Base-by-base conservation (phyloP, 2,113 vertebrate species). In the Leptodactylus fuscus region DNA sequence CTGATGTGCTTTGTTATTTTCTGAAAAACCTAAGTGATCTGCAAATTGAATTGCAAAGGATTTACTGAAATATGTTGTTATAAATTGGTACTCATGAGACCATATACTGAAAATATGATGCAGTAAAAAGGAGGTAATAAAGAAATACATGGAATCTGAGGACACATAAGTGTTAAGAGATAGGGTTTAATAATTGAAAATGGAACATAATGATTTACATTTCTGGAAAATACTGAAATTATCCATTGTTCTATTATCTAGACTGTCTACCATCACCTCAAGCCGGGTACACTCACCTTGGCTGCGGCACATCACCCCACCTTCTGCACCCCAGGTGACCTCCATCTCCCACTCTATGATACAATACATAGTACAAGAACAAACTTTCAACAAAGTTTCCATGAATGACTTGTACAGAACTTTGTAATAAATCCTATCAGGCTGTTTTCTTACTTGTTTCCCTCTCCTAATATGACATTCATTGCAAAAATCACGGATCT, bases 1-100 rank as follows among this genome's bases (percentile, higher is more conserved):
- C 62, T 69, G 16, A 69, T 69, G 18, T 69, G 65, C 65, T 69
- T 69, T 69, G 65, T 69, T 69, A 69, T 69, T 69, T 69, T 69
- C 62, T 38, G 16, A 69, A 32, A 69, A 65, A 69, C 62, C 34
- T 69, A 69, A 69, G 65, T 69, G 16, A 69, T 69, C 32, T 36
- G 65, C 65, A 69, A 69, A 69, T 69, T 69, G 34, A 69, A 69
- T 69, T 69, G 65, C 65, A 69, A 4, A 16, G 34, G 18, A 69
- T 69, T 69, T 69, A 69, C 29, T 69, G 65, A 69, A 69, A 69
- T 67, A 67, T 67, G 65, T 69, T 22, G 16, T 69, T 69, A 69
- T 69, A 69, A 69, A 69, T 34, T 38, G 65, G 27, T 69, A 69
- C 65, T 69, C 65, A 20, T 69, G 32, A 69, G 65, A 67, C 29